Evolutionary conservation across 2,797 vertebrate species (phyloP), one percentile per base, ranked within the genome.

Genomic region (Catamblyrhynchus diadema): DNA sequence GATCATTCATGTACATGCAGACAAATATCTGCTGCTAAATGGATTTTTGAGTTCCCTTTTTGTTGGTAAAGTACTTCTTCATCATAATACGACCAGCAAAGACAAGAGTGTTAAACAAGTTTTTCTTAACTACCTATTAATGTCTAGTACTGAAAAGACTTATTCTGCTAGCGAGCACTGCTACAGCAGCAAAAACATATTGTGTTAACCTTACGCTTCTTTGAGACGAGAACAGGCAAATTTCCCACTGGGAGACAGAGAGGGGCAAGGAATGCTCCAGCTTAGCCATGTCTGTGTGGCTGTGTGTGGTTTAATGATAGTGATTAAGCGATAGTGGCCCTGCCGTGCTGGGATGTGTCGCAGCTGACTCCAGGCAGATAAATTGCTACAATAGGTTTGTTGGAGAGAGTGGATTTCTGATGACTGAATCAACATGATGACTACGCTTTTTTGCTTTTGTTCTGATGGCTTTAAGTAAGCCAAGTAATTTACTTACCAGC

Each of bases 381-480:
- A 87, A 80, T 41, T 81, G 8, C 11, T 22, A 21, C 22, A 48
- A 33, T 56, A 66, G 71, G 50, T 91, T 88, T 33, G 14, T 72
- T 91, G 96, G 81, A 87, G 82, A 59, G 82, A 24, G 86, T 91
- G 88, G 73, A 77, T 96, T 97, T 94, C 86, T 97, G 87, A 81
- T 93, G 93, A 88, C 91, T 95, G 93, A 92, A 94, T 48, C 94
- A 95, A 81, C 56, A 39, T 79, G 88, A 37, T 88, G 53, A 56
- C 80, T 81, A 87, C 44, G 27, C 41, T 35, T 93, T 20, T 66
- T 93, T 95, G 73, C 41, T 89, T 95, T 97, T 97, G 91, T 95
- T 93, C 88, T 92, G 65, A 92, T 96, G 87, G 66, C 94, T 95
- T 97, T 91, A 95, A 96, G 24, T 93, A 92, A 95, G 71, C 37